Base-by-base conservation (phyloP, 2,888 invertebrate genomes). In the Drosophila aldrichi region DNA sequence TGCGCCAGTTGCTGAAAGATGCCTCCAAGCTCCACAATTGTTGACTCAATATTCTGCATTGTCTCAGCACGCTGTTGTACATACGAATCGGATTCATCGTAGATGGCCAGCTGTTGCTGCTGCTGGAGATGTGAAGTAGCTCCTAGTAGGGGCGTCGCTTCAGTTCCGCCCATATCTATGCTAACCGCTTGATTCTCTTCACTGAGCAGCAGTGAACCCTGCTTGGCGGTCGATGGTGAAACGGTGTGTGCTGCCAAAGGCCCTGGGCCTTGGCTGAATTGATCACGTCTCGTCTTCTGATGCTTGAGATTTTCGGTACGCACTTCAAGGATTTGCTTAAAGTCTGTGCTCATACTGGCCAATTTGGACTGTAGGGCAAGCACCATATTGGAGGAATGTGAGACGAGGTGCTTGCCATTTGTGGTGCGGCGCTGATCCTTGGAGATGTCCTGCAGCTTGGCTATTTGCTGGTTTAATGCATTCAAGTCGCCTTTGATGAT, bases 31-130 rank as follows among this genome's bases (percentile, higher is more conserved):
- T 99, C 99, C 16, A 99, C 98, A 89, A 99, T 99, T 20, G 99
- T 99, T 57, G 98, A 97, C 93, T 99, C 99, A 90, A 99, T 99
- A 92, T 97, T 98, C 93, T 99, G 98, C 99, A 99, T 99, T 1
- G 99, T 98, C 92, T 98, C 98, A 43, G 98, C 98, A 87, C 99
- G 95, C 89, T 96, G 96, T 90, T 97, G 97, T 44, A 98, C 95
- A 94, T 99, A 99, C 54, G 96, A 95, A 91, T 98, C 98, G 56
- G 96, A 96, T 92, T 97, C 96, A 93, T 98, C 97, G 89, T 97
- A 96, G 87, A 97, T 94, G 51, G 96, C 94, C 81, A 96, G 94
- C 82, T 97, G 95, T 88, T 96, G 95, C 85, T 92, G 91, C 32
- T 91, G 90, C 66, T 91, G 93, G 71, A 90, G 91, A 89, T 77